phyloP scores from a whole-genome alignment of 1,140 invertebrate genomes.

The Achatina immaculata region DNA sequence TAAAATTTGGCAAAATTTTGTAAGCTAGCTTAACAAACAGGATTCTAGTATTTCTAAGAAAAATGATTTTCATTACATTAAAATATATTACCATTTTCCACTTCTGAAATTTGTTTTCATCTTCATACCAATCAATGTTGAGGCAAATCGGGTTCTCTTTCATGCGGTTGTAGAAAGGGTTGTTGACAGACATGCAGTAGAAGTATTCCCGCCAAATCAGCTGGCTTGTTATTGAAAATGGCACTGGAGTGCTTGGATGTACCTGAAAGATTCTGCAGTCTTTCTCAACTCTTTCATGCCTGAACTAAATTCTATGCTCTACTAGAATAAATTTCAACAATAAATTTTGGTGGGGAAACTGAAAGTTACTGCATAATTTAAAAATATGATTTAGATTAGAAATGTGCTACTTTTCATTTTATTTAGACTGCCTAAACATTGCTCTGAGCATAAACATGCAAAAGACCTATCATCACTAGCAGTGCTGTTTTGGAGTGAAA shows the following conservation, averaged over 20 bases:
- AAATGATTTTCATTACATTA: too few species aligned
- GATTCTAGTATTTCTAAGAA: background rate
- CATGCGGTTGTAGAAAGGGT: constrained; percentile 90
- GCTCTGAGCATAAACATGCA: too few species aligned
- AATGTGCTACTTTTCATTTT: too few species aligned
- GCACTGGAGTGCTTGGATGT: constrained; percentile 72
- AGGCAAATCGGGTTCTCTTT: constrained; percentile 90
- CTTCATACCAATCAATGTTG: constrained; percentile 91
- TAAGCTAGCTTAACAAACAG: too few species aligned
- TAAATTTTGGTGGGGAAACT: background rate
- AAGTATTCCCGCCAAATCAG: constrained; percentile 92
- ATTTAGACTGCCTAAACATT: too few species aligned
- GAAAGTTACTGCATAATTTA: too few species aligned
- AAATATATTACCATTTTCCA: constrained; percentile 81
- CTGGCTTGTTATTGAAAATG: constrained; percentile 87
- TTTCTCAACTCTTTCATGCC: background rate
- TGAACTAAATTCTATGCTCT: background rate
- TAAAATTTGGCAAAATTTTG: too few species aligned
- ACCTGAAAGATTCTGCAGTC: constrained; percentile 41
- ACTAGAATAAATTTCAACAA: constrained; percentile 12
- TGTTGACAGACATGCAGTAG: constrained; percentile 89
- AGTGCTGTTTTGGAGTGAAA: too few species aligned
- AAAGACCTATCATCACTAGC: too few species aligned
- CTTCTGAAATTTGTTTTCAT: constrained; percentile 84
- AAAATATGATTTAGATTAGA: too few species aligned